Evolutionary conservation across 1,140 invertebrate species (phyloP).

Genomic region (Aphelenchoides fujianensis): DNA sequence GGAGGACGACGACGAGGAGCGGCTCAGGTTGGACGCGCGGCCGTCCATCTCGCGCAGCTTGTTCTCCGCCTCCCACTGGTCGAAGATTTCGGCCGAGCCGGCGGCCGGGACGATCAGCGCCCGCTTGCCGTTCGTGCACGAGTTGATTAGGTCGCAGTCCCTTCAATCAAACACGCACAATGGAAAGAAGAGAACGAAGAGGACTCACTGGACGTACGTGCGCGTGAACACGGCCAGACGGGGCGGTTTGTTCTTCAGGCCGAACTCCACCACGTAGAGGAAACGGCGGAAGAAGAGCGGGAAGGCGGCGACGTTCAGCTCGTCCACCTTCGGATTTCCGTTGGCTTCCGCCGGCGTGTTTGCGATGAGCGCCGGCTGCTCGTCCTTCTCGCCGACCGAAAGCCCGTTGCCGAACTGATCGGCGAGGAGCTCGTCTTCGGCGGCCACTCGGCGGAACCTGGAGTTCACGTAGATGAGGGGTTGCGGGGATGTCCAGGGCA

Average conservation of each 20-base stretch:
- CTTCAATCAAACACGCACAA: neutral
- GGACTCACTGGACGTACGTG: constrained; percentile 9
- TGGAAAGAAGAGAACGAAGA: neutral
- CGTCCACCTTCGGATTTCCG: too few species aligned
- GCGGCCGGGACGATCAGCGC: neutral
- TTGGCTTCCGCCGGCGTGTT: too few species aligned
- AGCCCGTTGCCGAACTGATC: neutral
- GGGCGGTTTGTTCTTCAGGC: neutral
- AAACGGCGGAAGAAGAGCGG: neutral
- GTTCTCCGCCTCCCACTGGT: neutral
- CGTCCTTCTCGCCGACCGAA: neutral
- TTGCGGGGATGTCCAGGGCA: neutral
- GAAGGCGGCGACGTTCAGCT: neutral
- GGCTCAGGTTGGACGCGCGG: neutral
- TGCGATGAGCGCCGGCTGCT: neutral
- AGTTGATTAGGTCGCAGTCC: constrained; percentile 11
- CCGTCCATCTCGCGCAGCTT: neutral
- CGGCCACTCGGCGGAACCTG: neutral
- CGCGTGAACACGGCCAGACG: neutral
- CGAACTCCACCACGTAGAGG: constrained; percentile 8
- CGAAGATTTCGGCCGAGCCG: neutral
- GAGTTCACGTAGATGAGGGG: neutral
- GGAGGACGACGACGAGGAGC: neutral
- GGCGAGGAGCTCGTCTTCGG: neutral
- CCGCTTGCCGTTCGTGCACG: constrained; percentile 5